phyloP scores from a whole-genome alignment of 2,113 vertebrate genomes.

The Lampris megalopsis region DNA sequence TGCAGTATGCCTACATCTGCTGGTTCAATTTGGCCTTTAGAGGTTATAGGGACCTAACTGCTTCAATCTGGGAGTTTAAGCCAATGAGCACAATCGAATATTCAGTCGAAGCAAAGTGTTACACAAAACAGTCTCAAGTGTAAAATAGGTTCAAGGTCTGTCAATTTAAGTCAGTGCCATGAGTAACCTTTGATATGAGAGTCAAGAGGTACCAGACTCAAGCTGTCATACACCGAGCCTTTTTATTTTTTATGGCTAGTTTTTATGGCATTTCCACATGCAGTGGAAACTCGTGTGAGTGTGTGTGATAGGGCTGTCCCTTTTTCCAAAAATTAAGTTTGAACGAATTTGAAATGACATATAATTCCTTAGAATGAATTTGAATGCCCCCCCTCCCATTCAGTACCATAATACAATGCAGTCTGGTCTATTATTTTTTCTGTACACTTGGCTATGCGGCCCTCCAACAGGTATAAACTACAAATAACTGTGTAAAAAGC shows the following conservation, averaged over 20 bases:
- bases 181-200: conserved; percentile 65
- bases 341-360: too few species aligned
- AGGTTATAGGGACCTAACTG: conserved; percentile 55
- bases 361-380: too few species aligned
- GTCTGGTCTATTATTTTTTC: too few species aligned
- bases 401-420: too few species aligned
- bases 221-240: conserved; percentile 39
- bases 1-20: conserved; percentile 55
- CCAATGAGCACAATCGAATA: conserved; percentile 68
- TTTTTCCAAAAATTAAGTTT: too few species aligned
- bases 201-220: conserved; percentile 64
- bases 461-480: too few species aligned
- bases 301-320: too few species aligned
- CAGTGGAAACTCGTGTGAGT: neutral
- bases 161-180: conserved; percentile 56
- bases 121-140: conserved; percentile 54
- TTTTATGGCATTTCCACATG: conserved; percentile 53
- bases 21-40: conserved; percentile 57
- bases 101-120: conserved; percentile 63
- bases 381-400: too few species aligned
- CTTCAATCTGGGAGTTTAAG: conserved; percentile 62
- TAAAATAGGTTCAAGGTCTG: conserved; percentile 66
- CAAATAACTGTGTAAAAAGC: too few species aligned
- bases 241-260: conserved; percentile 36
- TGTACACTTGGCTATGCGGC: too few species aligned